These are phyloP conservation scores for Zoanthus sansibaricus DNA, from an alignment of 92 coral and sea anemone genomes.

Conservation along the genomic window DNA sequence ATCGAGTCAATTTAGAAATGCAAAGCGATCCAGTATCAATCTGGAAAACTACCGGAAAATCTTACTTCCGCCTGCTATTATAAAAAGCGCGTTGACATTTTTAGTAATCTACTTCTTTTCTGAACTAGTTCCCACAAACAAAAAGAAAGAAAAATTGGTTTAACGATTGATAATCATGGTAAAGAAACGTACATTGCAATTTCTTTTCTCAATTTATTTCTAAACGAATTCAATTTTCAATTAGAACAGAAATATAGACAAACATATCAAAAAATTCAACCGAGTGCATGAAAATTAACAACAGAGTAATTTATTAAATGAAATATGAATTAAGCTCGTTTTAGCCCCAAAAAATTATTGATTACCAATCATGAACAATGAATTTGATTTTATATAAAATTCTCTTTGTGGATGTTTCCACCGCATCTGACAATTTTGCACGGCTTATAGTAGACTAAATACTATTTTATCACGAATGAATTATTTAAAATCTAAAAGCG, in stretches of 20 bases:
- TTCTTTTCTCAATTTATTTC: not conserved
- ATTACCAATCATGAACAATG: not conserved
- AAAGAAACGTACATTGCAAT: not conserved
- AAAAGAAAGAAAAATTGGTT: not conserved
- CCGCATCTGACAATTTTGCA: not conserved
- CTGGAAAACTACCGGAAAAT: slow-evolving; percentile 12
- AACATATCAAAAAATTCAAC: slow-evolving; percentile 10
- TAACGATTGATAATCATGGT: not conserved
- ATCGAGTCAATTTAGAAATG: not conserved
- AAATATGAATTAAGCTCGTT: not conserved
- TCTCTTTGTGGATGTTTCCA: not conserved
- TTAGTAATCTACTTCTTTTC: not conserved
- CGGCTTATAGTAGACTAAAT: not conserved
- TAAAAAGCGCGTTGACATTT: not conserved
- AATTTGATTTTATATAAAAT: not conserved
- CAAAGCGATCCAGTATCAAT: slow-evolving; percentile 9
- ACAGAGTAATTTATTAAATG: not conserved
- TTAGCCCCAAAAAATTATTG: slow-evolving; percentile 1
- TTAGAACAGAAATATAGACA: not conserved
- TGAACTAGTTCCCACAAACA: not conserved
- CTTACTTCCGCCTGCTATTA: slow-evolving; percentile 13
- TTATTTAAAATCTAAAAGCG: not conserved
- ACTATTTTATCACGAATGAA: not conserved
- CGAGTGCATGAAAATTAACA: slow-evolving; percentile 11
- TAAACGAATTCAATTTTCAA: not conserved